A percentile compares a stretch with the other conserved stretches of the same genome.
phyloP scores from a whole-genome alignment of 2,113 vertebrate species.

The Nansenia antarctica region DNA sequence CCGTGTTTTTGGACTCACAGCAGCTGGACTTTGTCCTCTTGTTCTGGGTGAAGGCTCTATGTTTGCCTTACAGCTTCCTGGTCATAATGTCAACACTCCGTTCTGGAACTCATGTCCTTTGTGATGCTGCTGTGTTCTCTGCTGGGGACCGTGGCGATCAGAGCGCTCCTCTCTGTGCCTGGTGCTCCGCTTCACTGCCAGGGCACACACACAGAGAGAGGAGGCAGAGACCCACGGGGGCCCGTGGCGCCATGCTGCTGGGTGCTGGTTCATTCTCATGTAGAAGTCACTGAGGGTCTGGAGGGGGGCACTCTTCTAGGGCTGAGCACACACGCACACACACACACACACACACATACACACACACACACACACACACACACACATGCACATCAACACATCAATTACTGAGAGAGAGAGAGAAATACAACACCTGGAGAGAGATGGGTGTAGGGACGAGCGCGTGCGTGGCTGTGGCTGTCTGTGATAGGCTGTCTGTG shows the following conservation, averaged over 20 bases:
- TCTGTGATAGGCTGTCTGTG: neutral
- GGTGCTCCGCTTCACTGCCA: too few species aligned
- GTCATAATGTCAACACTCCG: too few species aligned
- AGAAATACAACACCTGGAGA: neutral
- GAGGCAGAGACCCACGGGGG: conserved; percentile 28
- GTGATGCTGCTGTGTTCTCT: too few species aligned
- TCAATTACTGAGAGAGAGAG: neutral
- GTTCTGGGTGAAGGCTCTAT: too few species aligned
- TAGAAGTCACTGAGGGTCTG: conserved; percentile 43
- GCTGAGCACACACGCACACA: too few species aligned
- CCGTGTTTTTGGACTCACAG: too few species aligned
- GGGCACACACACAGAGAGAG: conserved; percentile 43
- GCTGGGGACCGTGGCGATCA: conserved; percentile 34
- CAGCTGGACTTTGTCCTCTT: too few species aligned
- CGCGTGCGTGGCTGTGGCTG: neutral
- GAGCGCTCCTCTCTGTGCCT: conserved; percentile 20
- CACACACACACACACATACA: too few species aligned
- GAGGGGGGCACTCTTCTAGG: conserved; percentile 4
- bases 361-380: too few species aligned
- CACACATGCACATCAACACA: too few species aligned
- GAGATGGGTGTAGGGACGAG: neutral
- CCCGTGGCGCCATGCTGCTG: neutral
- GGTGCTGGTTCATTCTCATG: conserved; percentile 44
- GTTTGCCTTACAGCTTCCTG: too few species aligned
- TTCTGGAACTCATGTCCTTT: too few species aligned